Base-by-base conservation (phyloP, 2,888 invertebrate species). In the Ptychoptera contaminata region DNA sequence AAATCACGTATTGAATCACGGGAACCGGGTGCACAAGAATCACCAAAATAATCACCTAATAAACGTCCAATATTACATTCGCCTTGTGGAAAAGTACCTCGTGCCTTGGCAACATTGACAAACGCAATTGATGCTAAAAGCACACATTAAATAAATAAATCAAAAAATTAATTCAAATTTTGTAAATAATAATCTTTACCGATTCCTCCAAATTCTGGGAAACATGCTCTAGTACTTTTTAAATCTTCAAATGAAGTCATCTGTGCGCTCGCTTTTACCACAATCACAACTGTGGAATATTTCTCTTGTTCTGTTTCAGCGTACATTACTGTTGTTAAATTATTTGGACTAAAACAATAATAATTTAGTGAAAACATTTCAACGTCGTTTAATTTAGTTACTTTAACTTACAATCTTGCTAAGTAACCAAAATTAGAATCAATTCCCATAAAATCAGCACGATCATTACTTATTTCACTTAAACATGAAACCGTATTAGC, bases 121-220 rank as follows among this genome's bases (percentile, higher is more conserved):
- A 77, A 78, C 2, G 77, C 70, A 38, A 79, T 59, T 68, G 74
- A 78, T 7, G 77, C 76, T 73, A 51, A 47, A 49, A 30, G 11
- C n/a, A 46, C 9, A 10, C 15, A 30, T 8, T 31, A 10, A 9
- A 39, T 11, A 39, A 16, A 39, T 16, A 6, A 11, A 43, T n/a
- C 14, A 12, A 16, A 43, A n/a, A 23, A 4, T 43, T 35, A n/a
- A 36, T 31, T 14, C 14, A 35, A n/a, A n/a, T n/a, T n/a, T n/a
- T n/a, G n/a, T n/a, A n/a, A n/a, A n/a, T n/a, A n/a, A 7, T 23
- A 12, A 32, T 23, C 23, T 23, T 23, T 23, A 23, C 23, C 23
- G 7, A 79, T 72, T 32, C 79, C 79, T 1, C 77, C 75, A 51
- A 69, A 80, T 54, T 77, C 76, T 0, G 79, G 76, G 63, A 81